Evolutionary conservation across 2,797 vertebrate species (phyloP).

Genomic region (Spea hammondii): DNA sequence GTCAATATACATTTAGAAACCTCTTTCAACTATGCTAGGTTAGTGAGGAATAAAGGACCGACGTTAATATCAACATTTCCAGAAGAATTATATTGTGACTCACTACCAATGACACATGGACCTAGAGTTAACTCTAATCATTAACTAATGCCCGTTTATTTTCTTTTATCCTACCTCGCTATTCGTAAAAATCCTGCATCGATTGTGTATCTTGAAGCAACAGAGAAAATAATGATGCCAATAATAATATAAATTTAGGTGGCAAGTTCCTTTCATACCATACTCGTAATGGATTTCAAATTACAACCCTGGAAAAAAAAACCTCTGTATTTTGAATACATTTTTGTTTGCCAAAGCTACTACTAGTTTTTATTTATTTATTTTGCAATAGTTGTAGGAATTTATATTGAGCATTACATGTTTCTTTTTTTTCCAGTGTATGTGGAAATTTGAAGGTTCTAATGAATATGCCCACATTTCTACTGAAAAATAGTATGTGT

Average conservation of each 20-base stretch:
- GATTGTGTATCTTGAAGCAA: constrained; percentile 4
- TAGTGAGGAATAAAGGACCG: too few relatives aligned
- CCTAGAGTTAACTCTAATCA: background rate
- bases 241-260: constrained; percentile 15
- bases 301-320: constrained; percentile 9
- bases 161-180: background rate
- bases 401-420: background rate
- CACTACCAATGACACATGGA: too few relatives aligned
- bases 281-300: constrained; percentile 21
- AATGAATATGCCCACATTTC: background rate
- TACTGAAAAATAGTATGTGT: background rate
- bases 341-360: background rate
- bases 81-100: too few relatives aligned
- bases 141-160: background rate
- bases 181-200: constrained; percentile 1
- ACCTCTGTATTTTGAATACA: constrained; percentile 13
- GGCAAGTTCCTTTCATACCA: constrained; percentile 1
- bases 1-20: too few relatives aligned
- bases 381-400: background rate
- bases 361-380: background rate
- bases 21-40: too few relatives aligned
- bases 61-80: too few relatives aligned
- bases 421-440: background rate
- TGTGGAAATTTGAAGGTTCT: background rate
- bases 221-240: constrained; percentile 8